Conservation (phyloP, 2,888 invertebrate genomes). For the Drosophila nr. fundita region DNA sequence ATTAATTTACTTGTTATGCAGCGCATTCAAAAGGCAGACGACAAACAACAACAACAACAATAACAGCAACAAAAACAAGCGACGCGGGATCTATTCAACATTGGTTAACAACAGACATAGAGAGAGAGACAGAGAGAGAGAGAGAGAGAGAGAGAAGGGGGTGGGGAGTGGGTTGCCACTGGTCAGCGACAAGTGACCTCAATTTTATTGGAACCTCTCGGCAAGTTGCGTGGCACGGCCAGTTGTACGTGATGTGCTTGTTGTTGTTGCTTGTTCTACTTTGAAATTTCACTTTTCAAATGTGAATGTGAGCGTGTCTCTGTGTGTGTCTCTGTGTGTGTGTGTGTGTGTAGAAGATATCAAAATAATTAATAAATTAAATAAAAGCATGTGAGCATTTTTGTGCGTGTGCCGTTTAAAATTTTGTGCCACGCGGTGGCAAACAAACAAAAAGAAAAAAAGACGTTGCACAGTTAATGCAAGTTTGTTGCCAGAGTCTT, state of each 20-base stretch:
- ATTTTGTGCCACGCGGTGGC: constrained; percentile 38
- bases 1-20: constrained; percentile 74
- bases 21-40: constrained; percentile 47
- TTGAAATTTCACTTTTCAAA: constrained; percentile 78
- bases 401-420: constrained; percentile 49
- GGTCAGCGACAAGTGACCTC: constrained; percentile 74
- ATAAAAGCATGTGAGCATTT: constrained; percentile 65
- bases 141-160: constrained; percentile 2
- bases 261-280: constrained; percentile 66
- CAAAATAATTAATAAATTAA: constrained; percentile 69
- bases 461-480: constrained; percentile 32
- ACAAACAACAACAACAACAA: constrained; percentile 36
- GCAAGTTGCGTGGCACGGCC: constrained; percentile 64
- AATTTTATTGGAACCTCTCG: constrained; percentile 74
- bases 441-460: constrained; percentile 1
- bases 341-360: constrained; percentile 35
- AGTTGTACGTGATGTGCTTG: constrained; percentile 51
- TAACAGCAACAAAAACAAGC: constrained; percentile 28
- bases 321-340: constrained; percentile 10
- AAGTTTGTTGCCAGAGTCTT: constrained; percentile 68
- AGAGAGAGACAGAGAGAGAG: background rate
- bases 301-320: constrained; percentile 38
- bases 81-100: constrained; percentile 62
- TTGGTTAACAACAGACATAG: constrained; percentile 19
- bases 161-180: constrained; percentile 34